phyloP scores from a whole-genome alignment of 2,797 vertebrate genomes.

The Schizopygopsis malacanthus region DNA sequence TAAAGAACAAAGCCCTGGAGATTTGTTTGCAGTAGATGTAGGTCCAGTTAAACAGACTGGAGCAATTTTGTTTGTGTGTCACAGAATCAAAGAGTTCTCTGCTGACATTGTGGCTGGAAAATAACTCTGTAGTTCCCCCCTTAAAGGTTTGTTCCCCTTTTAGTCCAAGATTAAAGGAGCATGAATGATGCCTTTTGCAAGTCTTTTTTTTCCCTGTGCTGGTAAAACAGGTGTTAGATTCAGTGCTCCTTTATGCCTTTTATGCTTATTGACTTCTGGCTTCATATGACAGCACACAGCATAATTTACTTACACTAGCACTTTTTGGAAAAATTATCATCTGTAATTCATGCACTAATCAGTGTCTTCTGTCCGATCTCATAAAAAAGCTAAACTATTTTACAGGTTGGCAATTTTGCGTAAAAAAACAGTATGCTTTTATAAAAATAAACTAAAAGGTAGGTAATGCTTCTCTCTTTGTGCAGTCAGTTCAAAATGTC shows the following conservation, averaged over 20 bases:
- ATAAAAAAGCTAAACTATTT: background rate
- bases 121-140: conserved; percentile 2
- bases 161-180: background rate
- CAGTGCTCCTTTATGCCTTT: background rate
- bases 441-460: background rate
- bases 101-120: background rate
- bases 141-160: background rate
- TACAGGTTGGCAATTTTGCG: background rate
- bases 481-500: background rate
- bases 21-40: background rate
- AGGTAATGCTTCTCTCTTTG: background rate
- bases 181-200: background rate
- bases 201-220: too few species aligned
- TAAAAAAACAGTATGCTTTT: background rate
- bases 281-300: background rate
- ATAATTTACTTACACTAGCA: background rate
- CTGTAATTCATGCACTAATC: background rate
- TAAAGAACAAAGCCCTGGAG: background rate
- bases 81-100: conserved; percentile 8
- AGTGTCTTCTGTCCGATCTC: background rate
- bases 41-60: background rate
- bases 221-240: background rate
- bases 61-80: background rate
- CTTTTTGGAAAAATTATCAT: background rate
- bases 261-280: background rate